Conservation (phyloP, 2,797 vertebrate genomes). For the Cirrhinus mrigala region DNA sequence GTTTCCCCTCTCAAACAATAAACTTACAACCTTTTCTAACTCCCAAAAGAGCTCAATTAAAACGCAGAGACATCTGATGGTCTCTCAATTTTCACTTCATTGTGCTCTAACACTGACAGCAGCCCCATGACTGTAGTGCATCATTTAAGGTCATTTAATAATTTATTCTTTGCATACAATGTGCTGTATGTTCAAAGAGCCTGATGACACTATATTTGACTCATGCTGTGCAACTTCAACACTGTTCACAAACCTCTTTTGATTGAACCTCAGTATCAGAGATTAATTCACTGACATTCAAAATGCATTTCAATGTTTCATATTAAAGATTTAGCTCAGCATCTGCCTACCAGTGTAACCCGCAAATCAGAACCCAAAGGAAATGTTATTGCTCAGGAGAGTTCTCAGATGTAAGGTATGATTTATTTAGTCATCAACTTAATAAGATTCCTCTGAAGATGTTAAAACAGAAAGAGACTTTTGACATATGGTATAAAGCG, state of each 20-base stretch:
- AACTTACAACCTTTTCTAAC: neutral
- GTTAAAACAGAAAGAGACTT: neutral
- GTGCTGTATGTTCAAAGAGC: neutral
- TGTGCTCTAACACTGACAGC: neutral
- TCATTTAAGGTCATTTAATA: conserved; percentile 13
- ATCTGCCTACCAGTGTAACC: neutral
- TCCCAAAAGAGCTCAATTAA: neutral
- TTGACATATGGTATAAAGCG: neutral
- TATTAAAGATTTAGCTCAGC: neutral
- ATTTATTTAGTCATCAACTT: neutral
- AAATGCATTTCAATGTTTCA: neutral
- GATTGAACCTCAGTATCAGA: neutral
- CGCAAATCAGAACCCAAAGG: neutral
- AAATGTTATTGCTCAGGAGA: neutral
- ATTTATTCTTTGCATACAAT: neutral
- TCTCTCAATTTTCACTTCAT: conserved; percentile 5
- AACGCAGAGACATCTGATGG: neutral
- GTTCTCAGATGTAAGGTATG: neutral
- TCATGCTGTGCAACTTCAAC: neutral
- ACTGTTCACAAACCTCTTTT: neutral
- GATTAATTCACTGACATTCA: neutral
- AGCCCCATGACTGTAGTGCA: neutral
- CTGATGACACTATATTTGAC: neutral
- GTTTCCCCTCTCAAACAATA: conserved; percentile 45
- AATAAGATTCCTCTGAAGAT: neutral